Conservation (phyloP, 2,113 vertebrate species). For the Nesogale talazaci region DNA sequence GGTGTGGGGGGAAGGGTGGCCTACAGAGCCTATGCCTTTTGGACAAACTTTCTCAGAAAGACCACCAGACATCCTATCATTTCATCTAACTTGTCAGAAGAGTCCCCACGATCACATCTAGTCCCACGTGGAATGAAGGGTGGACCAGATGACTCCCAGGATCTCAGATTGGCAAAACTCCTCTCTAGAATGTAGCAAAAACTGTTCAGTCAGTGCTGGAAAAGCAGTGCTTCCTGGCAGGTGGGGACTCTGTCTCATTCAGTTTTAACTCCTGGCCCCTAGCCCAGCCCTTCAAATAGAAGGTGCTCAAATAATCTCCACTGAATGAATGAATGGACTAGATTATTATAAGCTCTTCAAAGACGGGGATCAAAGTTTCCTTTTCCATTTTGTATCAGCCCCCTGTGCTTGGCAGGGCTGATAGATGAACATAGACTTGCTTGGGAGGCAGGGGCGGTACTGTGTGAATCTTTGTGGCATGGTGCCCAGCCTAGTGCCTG, state of each 20-base stretch:
- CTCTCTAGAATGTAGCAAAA: neutral
- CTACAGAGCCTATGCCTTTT: neutral
- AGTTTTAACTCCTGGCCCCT: neutral
- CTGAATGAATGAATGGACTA: neutral
- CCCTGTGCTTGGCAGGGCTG: neutral
- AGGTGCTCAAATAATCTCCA: neutral
- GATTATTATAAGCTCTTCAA: neutral
- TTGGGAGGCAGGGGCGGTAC: rapidly evolving
- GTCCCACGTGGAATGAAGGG: neutral
- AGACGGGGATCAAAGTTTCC: neutral
- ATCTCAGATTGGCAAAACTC: neutral
- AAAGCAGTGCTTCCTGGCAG: neutral
- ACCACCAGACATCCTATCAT: neutral
- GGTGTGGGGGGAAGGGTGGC: no score
- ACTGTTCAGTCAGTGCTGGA: neutral
- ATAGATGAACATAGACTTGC: neutral
- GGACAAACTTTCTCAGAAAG: neutral
- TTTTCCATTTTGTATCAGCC: no score
- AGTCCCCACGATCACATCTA: no score
- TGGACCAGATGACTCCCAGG: neutral
- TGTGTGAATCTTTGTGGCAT: no score
- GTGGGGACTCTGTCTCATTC: neutral
- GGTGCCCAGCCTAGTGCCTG: neutral
- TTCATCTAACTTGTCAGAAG: neutral
- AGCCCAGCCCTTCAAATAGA: no score